Base-by-base conservation (phyloP, 2,888 invertebrate species). In the Epinotia demarniana region DNA sequence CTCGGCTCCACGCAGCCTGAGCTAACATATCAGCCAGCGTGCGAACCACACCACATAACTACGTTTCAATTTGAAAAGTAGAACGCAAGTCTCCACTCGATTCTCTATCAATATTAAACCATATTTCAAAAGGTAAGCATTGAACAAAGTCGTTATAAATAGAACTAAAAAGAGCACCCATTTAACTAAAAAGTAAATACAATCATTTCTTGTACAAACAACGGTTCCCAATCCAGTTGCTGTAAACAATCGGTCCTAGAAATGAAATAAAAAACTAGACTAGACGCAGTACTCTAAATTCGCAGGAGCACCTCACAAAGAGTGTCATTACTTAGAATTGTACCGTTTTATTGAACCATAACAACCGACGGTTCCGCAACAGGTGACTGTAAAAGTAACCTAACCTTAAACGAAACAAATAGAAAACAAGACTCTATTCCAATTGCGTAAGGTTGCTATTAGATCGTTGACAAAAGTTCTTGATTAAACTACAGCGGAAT, bases 281-380 rank as follows among this genome's bases (percentile, higher is more conserved):
- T 69, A 43, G 68, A 58, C 57, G 49, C 57, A 81, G 75, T 80
- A 78, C 80, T 86, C 84, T 81, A 84, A 86, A 88, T 89, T 89
- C 88, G 86, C 86, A 85, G 81, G 83, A 77, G 78, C 79, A 78
- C 77, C 81, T 81, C 80, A 77, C 82, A 78, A 81, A 83, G 81
- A 81, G 82, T 82, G 84, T 82, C 87, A 84, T 89, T 88, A 86
- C 86, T 82, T 81, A 82, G 81, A 82, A 86, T 83, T 84, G 87
- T 86, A 85, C 84, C 64, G 83, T 86, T 90, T 91, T 90, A 92
- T 90, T 86, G 88, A 84, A 85, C 87, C 81, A 89, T 91, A 88
- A 90, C 89, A 85, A 82, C 88, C 84, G 81, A 78, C 76, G 78
- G 78, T 78, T 72, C 79, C 79, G 87, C 91, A 92, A 91, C 91